Conservation (phyloP, 2,113 vertebrate species). For the Scopus umbretta region DNA sequence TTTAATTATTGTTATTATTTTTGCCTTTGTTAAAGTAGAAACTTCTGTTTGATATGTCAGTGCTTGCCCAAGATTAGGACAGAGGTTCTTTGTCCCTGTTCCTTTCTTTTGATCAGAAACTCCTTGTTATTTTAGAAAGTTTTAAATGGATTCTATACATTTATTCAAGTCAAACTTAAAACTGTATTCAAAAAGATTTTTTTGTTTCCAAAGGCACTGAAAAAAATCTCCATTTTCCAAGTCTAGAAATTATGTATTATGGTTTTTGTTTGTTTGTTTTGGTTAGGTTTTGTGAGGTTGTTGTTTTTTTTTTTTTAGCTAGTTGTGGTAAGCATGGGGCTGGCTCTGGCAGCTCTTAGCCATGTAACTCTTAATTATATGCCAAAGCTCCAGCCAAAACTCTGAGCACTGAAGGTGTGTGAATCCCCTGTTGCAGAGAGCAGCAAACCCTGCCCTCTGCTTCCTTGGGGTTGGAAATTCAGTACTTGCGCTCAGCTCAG, state of each 20-base stretch:
- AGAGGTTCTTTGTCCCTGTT: not conserved
- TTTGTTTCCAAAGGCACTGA: not conserved
- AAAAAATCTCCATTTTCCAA: not conserved
- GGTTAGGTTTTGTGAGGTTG: too few relatives aligned
- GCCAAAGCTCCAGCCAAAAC: not conserved
- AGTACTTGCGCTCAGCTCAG: not conserved
- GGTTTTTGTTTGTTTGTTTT: too few relatives aligned
- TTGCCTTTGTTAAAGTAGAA: not conserved
- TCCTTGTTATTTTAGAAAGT: not conserved
- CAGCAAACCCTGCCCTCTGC: not conserved
- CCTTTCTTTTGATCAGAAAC: not conserved
- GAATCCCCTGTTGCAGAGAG: not conserved
- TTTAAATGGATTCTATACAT: not conserved
- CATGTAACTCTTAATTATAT: not conserved
- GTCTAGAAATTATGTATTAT: not conserved
- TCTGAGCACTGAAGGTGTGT: not conserved
- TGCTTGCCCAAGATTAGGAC: not conserved
- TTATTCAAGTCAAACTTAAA: not conserved
- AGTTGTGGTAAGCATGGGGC: accelerated
- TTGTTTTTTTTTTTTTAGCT: not conserved
- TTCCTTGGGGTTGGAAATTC: not conserved
- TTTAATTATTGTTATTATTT: not conserved
- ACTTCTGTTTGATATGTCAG: not conserved
- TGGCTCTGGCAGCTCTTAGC: not conserved
- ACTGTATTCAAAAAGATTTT: not conserved